Conservation (phyloP, 2,797 vertebrate species). For the Falco concolor region DNA sequence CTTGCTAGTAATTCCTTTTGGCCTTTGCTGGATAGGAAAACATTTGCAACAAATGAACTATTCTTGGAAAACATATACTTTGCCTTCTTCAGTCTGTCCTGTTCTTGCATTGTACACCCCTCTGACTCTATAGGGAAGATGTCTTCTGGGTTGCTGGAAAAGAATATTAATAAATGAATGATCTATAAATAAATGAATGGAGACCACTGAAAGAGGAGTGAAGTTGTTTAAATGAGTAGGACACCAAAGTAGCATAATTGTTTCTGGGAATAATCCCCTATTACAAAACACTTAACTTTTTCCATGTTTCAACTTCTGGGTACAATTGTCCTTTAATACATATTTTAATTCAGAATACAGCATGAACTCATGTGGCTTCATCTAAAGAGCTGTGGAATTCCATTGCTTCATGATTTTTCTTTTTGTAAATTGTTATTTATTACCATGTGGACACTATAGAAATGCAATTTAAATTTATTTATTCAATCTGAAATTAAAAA, state of each 20-base stretch:
- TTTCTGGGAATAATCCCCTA: constrained; percentile 25
- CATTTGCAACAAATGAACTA: neutral
- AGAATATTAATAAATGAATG: neutral
- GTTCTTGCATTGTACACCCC: neutral
- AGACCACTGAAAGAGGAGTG: neutral
- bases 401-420: neutral
- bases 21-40: neutral
- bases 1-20: neutral
- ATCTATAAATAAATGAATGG: constrained; percentile 35
- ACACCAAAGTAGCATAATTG: constrained; percentile 8
- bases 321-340: constrained; percentile 19
- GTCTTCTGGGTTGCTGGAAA: neutral
- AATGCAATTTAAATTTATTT: neutral
- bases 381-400: constrained; percentile 18
- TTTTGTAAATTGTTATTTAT: neutral
- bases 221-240: neutral
- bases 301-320: constrained; percentile 28
- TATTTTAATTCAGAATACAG: neutral
- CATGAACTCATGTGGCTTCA: neutral
- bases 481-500: neutral
- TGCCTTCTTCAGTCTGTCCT: neutral
- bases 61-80: neutral
- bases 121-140: neutral
- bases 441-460: neutral
- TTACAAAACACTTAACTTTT: constrained; percentile 41